These are phyloP conservation scores for Anarrhichthys ocellatus DNA, from an alignment of 2,113 vertebrate species.

Conservation along the genomic window DNA sequence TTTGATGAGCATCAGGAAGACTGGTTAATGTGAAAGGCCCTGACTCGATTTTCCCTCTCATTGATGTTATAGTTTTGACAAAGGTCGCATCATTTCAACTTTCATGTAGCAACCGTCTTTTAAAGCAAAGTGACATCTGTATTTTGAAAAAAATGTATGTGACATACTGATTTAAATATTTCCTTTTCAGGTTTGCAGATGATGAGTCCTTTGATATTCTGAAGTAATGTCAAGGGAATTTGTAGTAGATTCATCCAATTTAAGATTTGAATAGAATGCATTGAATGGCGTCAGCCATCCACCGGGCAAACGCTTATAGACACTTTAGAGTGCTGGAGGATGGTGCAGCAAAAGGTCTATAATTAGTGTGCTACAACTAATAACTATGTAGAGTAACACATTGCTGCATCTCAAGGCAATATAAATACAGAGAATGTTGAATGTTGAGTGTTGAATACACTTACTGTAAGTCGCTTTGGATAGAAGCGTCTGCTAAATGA, in stretches of 20 bases:
- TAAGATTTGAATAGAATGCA: constrained; percentile 55
- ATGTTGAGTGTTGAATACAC: no score
- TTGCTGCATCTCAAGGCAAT: constrained; percentile 23
- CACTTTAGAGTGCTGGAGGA: constrained; percentile 31
- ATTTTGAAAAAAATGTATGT: constrained; percentile 34
- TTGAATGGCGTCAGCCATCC: constrained; percentile 35
- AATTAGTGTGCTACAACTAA: constrained; percentile 40
- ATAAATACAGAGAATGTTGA: constrained; percentile 19
- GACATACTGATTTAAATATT: constrained; percentile 49
- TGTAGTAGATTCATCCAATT: constrained; percentile 48
- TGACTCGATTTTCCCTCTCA: constrained; percentile 17
- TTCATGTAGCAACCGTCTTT: background rate
- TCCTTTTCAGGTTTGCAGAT: constrained; percentile 54
- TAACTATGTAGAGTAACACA: constrained; percentile 20
- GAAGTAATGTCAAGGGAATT: constrained; percentile 57
- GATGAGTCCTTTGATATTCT: constrained; percentile 56
- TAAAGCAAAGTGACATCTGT: constrained; percentile 14
- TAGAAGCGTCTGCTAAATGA: no score
- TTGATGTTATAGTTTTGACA: constrained; percentile 39
- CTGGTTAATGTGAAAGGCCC: constrained; percentile 17
- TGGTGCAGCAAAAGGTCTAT: constrained; percentile 41
- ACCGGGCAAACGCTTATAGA: constrained; percentile 52
- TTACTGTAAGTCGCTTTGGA: no score
- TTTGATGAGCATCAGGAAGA: constrained; percentile 38
- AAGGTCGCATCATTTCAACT: constrained; percentile 15